Conservation (phyloP, 2,888 invertebrate genomes). For the Chromoteleia sp. region DNA sequence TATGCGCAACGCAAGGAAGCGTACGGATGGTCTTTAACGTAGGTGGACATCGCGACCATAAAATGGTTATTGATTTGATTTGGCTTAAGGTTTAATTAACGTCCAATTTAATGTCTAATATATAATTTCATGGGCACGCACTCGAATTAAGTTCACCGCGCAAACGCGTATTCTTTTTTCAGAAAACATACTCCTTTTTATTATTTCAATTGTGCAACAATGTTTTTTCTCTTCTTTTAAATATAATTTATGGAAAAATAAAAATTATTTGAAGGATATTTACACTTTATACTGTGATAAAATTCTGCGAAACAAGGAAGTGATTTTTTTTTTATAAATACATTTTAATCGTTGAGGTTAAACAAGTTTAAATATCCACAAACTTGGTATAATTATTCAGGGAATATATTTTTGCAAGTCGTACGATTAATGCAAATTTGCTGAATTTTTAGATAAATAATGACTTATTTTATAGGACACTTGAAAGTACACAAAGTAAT, state of each 20-base stretch:
- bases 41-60: conserved; percentile 34
- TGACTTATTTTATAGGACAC: too few species aligned
- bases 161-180: neutral
- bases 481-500: too few species aligned
- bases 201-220: neutral
- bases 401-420: too few species aligned
- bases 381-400: too few species aligned
- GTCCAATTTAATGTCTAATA: neutral
- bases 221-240: neutral
- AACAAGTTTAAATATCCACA: too few species aligned
- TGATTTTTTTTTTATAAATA: neutral
- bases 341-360: too few species aligned
- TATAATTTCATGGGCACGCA: conserved; percentile 10
- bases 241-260: neutral
- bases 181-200: neutral
- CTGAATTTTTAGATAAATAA: too few species aligned
- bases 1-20: conserved; percentile 29
- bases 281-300: neutral
- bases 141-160: neutral
- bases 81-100: neutral
- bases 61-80: conserved; percentile 28
- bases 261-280: neutral
- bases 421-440: too few species aligned
- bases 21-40: neutral
- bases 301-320: neutral